Conservation (phyloP, 2,888 invertebrate genomes). For the Ophion ventricosus region DNA sequence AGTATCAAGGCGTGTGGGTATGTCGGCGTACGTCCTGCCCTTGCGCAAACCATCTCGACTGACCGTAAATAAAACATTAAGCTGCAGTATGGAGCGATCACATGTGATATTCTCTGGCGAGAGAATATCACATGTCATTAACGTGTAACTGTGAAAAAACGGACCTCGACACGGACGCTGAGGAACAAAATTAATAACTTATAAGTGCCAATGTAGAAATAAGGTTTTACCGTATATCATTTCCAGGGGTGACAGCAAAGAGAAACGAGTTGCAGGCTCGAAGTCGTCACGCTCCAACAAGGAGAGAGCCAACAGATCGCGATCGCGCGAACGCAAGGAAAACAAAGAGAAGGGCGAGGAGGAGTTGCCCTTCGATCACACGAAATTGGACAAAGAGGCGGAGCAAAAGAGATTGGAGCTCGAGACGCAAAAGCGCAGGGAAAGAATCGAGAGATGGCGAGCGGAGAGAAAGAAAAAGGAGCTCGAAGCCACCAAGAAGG, state of each 20-base stretch:
- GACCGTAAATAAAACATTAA: too few species aligned
- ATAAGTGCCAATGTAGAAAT: too few species aligned
- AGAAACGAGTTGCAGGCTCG: conserved; percentile 86
- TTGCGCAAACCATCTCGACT: too few species aligned
- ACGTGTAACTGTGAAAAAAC: too few species aligned
- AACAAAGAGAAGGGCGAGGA: conserved; percentile 85
- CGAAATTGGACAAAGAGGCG: conserved; percentile 93
- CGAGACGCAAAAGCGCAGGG: conserved; percentile 98
- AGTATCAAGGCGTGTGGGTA: too few species aligned
- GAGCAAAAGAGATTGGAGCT: conserved; percentile 95
- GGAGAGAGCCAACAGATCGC: conserved; percentile 84
- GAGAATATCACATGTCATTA: too few species aligned
- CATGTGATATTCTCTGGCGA: too few species aligned
- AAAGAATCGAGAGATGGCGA: conserved; percentile 98
- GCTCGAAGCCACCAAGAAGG: conserved; percentile 91
- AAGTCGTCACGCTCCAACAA: conserved; percentile 85
- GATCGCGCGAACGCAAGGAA: conserved; percentile 85
- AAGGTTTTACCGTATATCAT: too few species aligned
- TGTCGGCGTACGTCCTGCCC: too few species aligned
- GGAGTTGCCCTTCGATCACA: conserved; percentile 88
- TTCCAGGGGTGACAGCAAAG: conserved; percentile 87
- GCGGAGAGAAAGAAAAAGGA: conserved; percentile 96
- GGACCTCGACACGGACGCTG: too few species aligned
- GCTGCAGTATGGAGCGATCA: too few species aligned
- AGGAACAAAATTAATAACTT: too few species aligned